Evolutionary conservation across 92 coral and sea anemone genomes (phyloP), one percentile per base, ranked within the genome.

Genomic region (Epizoanthus ramosus): DNA sequence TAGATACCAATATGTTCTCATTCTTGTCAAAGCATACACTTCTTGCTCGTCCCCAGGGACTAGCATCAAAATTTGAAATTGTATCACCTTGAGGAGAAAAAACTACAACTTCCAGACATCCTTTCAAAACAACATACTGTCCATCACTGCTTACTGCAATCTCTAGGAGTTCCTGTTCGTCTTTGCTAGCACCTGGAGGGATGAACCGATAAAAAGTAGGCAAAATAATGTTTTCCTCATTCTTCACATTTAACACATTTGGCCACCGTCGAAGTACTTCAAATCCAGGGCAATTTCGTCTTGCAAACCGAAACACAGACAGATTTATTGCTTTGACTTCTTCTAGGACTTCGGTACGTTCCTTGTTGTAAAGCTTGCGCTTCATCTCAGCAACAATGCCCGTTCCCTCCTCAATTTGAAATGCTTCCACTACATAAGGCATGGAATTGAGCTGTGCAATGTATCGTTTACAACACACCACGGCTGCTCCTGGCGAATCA

Each of bases 181-280:
- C 53, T 12, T 47, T 47, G 14, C 5, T 13, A 12, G 6, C 16
- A 8, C 57, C 43, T 17, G 16, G 15, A 4, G 5, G 7, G 28
- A 28, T 18, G 72, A n/a, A 28, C 9, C 39, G 8, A 37, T 28
- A 43, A 5, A 3, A 67, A 67, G n/a, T 8, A 43, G 53, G 79
- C 15, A 73, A 3, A 67, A 67, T 25, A 21, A n/a, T 6, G 39
- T 28, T 25, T 31, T 1, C 12, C 31, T 67, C 45, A 13, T 25
- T 67, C 10, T 67, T 13, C 1, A 17, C 17, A 10, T 33, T 25
- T 28, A 67, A 28, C 72, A 23, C 28, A 15, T 67, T 67, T n/a
- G 72, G 72, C 72, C 72, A 67, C 33, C 18, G 45, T 37, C 72
- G 33, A 15, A 67, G 72, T 33, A 67, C 9, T 43, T 67, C 72